A percentile compares a stretch with the other conserved stretches of the same genome.
These are phyloP conservation scores for Apamea anceps DNA, from an alignment of 2,888 invertebrate species.

Conservation along the genomic window DNA sequence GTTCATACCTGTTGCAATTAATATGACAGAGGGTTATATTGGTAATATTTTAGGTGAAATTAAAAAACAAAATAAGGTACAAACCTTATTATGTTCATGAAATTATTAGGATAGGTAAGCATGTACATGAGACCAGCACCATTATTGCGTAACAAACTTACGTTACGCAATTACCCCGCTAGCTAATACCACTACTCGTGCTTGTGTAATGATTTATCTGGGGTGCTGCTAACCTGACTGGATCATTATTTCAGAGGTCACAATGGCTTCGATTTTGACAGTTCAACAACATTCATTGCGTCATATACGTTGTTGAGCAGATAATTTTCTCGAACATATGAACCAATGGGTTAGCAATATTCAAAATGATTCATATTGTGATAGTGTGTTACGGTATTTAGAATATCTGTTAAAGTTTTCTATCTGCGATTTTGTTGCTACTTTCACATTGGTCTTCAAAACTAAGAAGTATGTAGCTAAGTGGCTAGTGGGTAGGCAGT, in stretches of 20 bases:
- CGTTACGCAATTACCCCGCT: no score
- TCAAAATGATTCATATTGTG: no score
- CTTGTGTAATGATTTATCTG: no score
- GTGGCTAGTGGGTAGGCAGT: neutral
- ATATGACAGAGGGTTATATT: neutral
- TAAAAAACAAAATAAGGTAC: neutral
- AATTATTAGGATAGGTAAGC: neutral
- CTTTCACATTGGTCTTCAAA: neutral
- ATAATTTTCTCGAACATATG: no score
- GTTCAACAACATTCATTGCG: no score
- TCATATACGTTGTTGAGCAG: no score
- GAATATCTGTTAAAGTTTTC: neutral
- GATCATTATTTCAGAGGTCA: no score
- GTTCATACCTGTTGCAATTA: constrained; percentile 3
- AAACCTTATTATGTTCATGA: neutral
- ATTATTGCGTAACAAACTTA: neutral
- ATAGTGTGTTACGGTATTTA: neutral
- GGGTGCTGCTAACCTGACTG: no score
- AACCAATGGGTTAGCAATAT: no score
- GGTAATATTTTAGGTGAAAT: neutral
- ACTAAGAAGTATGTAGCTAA: neutral
- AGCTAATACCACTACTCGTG: no score
- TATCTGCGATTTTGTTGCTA: neutral
- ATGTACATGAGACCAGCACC: neutral
- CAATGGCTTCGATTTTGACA: no score